Evolutionary conservation across 2,797 vertebrate species (phyloP), one percentile per base, ranked within the genome.

Genomic region (Prionace glauca): DNA sequence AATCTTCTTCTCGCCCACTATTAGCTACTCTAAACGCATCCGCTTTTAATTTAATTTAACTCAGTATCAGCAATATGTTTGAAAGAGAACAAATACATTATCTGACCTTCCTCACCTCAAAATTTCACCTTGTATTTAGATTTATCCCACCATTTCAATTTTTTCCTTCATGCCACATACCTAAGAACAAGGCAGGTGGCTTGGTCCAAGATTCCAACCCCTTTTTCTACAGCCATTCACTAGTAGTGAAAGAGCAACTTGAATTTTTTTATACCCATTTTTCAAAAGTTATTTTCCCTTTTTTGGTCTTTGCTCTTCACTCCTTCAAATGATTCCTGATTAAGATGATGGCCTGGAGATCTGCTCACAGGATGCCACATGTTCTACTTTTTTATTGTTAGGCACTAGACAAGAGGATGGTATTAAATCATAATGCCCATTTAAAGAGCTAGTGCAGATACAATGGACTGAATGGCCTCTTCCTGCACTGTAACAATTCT

Each of bases 301-400:
- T 45, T 41, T 74, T 77, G 10, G 1, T 62, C 56, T 56, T 60
- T 60, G 50, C 56, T n/a, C 79, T 41, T 14, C 60, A 24, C 20
- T 22, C 60, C 32, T 92, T 92, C 41, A 92, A 69, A 92, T 22
- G n/a, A 65, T 91, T 90, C 62, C n/a, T 92, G 62, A 92, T 62
- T 1, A 90, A 62, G 29, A 32, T 62, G 32, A n/a, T 90, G 14
- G 62, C 87, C 14, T 90, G 11, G 56, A 62, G 56, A 62, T 62
- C 32, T 90, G 87, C 87, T 62, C 56, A 3, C 32, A 84, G 87
- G 26, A 3, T 14, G 29, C 87, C 26, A 62, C 1, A 3, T 79
- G 32, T 79, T 79, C 74, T 16, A 9, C 32, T 62, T 0, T 90
- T 60, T 29, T 62, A 8, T 65, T 7, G 56, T 62, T 62, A 90